These are phyloP conservation scores for Ascaphus truei DNA, from an alignment of 2,113 vertebrate species.

Conservation along the genomic window DNA sequence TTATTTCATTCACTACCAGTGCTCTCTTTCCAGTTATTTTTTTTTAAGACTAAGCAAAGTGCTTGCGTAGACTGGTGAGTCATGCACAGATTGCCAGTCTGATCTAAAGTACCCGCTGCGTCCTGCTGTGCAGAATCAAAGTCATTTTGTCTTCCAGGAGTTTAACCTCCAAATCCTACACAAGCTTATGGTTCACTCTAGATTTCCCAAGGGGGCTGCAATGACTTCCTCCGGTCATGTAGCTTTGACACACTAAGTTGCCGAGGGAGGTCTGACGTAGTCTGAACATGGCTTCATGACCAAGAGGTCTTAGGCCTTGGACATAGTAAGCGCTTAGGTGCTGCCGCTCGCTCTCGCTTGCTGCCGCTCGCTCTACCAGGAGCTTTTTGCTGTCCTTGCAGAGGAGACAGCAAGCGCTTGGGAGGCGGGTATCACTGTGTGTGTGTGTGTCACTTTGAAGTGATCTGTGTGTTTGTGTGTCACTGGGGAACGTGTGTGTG, in stretches of 20 bases:
- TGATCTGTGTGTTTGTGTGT: no score
- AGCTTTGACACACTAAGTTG: background rate
- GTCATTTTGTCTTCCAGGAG: constrained; percentile 1
- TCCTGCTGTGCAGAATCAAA: background rate
- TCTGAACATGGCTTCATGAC: no score
- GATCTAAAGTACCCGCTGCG: constrained; percentile 18
- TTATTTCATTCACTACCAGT: background rate
- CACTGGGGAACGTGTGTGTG: no score
- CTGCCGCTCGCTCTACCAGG: no score
- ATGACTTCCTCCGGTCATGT: background rate
- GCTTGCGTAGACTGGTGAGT: constrained; percentile 12
- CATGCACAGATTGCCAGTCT: constrained; percentile 4
- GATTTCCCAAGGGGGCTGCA: background rate
- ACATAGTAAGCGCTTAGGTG: no score
- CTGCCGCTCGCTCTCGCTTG: no score
- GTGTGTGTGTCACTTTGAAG: no score
- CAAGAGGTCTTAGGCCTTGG: no score
- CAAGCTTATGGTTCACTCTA: background rate
- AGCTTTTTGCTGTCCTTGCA: no score
- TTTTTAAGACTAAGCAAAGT: background rate
- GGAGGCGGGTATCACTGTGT: no score
- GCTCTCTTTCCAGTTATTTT: background rate
- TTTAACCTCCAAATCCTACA: constrained; percentile 7
- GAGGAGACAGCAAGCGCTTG: no score
- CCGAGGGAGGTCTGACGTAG: background rate